phyloP scores from a whole-genome alignment of 2,113 vertebrate genomes.

The Pyxicephalus adspersus region DNA sequence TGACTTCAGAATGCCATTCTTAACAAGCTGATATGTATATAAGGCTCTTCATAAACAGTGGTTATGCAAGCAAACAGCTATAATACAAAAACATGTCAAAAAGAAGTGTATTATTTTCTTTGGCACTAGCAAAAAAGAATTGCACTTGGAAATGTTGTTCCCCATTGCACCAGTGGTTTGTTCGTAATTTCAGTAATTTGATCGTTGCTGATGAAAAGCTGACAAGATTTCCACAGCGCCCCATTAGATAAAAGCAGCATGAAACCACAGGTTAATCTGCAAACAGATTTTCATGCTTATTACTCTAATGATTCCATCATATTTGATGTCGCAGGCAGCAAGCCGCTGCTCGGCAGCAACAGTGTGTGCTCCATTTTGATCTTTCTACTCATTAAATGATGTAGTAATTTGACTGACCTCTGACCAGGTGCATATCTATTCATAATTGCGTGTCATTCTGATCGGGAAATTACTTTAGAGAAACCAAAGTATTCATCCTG shows the following conservation, averaged over 20 bases:
- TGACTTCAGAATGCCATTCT: constrained; percentile 40
- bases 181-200: constrained; percentile 82
- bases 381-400: constrained; percentile 89
- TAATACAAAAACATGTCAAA: constrained; percentile 67
- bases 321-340: constrained; percentile 87
- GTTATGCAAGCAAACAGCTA: constrained; percentile 60
- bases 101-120: constrained; percentile 71
- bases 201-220: constrained; percentile 85
- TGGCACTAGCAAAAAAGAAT: constrained; percentile 71
- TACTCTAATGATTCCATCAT: constrained; percentile 98
- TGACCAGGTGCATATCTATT: constrained; percentile 86
- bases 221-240: constrained; percentile 81
- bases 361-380: constrained; percentile 83
- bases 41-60: constrained; percentile 43
- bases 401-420: constrained; percentile 96
- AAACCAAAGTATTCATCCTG: constrained; percentile 75
- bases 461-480: constrained; percentile 79
- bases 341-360: constrained; percentile 81
- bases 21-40: constrained; percentile 30
- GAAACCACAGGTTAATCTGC: constrained; percentile 90
- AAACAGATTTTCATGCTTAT: constrained; percentile 98
- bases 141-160: constrained; percentile 74
- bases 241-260: constrained; percentile 86
- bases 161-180: constrained; percentile 78
- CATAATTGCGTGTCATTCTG: constrained; percentile 95